Base-by-base conservation (phyloP, 64 coral and sea anemone species). In the Actinia equina region DNA sequence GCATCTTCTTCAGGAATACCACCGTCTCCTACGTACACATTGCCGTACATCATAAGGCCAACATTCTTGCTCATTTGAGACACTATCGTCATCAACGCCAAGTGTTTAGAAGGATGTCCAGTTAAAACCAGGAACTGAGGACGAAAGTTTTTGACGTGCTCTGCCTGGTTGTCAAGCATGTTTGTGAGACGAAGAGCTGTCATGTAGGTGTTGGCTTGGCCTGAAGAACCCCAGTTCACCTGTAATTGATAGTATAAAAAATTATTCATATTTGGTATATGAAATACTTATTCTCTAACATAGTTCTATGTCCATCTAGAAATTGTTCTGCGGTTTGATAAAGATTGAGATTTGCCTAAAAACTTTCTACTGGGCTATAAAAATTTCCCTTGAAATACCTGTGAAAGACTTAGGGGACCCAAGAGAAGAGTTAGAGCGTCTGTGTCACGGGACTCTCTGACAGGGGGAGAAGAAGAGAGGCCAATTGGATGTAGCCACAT, bases 111-210 rank as follows among this genome's bases (percentile, higher is more conserved):
- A 18, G 89, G 95, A 37, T 54, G 82, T 9, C 95, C 95, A 0
- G 86, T 86, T 6, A 98, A 78, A 25, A 94, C 95, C 7, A 98
- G 65, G 77, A 92, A 98, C 82, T 98, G 92, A 37, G 95, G 95
- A 20, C 95, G 95, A 69, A 89, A 98, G 80, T 98, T 98, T 67
- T 98, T 98, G 76, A 98, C 95, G 46, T 98, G 95, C n/a, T 98
- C 92, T 52, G 84, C 92, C 27, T 94, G 88, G 23, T 37, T 71
- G 17, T 98, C 92, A 22, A 94, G 89, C 41, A 77, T 85, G 58
- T 77, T 83, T 23, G 87, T 85, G 63, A 88, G 91, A 57, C 88
- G 86, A 26, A 98, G 92, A 3, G 86, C 89, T 0, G 89, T 90
- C 49, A 91, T 87, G 76, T 94, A 98, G 12, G 95, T 86, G 54